These are phyloP conservation scores for Pycnonotus jocosus DNA, from an alignment of 2,113 vertebrate species.

Conservation along the genomic window DNA sequence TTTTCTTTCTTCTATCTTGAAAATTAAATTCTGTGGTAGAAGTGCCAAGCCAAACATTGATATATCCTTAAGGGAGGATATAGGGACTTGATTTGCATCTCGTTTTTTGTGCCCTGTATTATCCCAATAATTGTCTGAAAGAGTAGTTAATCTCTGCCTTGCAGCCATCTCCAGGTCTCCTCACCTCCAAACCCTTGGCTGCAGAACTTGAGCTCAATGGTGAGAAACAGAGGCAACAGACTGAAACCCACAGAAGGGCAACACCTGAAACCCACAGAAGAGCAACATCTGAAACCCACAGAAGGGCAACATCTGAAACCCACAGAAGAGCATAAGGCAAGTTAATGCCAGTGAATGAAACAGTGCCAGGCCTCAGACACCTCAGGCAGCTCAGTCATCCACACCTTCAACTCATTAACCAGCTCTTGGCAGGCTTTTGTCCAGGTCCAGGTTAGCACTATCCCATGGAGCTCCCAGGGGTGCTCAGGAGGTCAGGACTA, in stretches of 20 bases:
- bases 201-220: accelerated
- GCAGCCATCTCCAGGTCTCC: neutral
- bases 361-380: neutral
- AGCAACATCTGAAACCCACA: neutral
- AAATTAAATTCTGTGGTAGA: neutral
- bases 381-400: neutral
- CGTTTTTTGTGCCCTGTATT: neutral
- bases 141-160: neutral
- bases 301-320: neutral
- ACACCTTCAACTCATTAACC: neutral
- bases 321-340: neutral
- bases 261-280: neutral
- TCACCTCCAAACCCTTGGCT: neutral
- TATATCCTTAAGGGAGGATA: neutral
- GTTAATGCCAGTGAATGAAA: accelerated
- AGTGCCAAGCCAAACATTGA: neutral
- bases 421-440: neutral
- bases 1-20: neutral
- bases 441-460: neutral
- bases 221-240: neutral
- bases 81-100: neutral
- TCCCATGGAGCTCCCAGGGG: neutral
- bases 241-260: too few species aligned
- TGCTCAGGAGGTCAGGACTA: neutral
- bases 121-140: neutral